These are phyloP conservation scores for Yponomeuta sedellus DNA, from an alignment of 2,888 invertebrate species.

Conservation along the genomic window DNA sequence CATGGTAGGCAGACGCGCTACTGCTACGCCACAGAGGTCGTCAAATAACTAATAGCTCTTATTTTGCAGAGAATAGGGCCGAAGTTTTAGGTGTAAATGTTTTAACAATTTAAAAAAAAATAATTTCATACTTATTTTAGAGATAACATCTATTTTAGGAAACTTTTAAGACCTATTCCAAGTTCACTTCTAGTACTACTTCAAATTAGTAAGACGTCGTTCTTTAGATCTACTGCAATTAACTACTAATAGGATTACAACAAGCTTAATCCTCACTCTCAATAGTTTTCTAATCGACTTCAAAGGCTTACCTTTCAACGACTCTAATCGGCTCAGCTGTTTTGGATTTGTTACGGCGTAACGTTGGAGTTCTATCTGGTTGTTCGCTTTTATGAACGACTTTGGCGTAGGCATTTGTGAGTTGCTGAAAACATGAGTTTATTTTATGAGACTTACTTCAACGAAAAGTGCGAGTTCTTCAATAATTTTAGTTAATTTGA, in stretches of 20 bases:
- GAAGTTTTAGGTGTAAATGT: no score
- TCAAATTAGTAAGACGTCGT: background rate
- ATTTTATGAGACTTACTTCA: background rate
- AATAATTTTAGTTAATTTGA: background rate
- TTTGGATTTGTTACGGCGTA: slow-evolving; percentile 69
- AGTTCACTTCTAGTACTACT: background rate
- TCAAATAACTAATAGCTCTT: no score
- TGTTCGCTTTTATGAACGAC: slow-evolving; percentile 93
- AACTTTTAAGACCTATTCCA: background rate
- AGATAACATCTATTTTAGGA: no score
- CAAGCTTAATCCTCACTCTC: background rate
- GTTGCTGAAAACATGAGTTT: slow-evolving; percentile 49
- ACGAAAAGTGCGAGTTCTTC: background rate
- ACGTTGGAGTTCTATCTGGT: slow-evolving; percentile 84
- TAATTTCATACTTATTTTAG: no score
- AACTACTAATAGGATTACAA: slow-evolving; percentile 72
- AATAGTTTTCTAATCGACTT: slow-evolving; percentile 6
- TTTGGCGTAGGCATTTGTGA: slow-evolving; percentile 87
- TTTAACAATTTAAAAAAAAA: no score
- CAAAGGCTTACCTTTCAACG: slow-evolving; percentile 61
- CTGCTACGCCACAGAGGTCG: no score
- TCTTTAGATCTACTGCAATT: slow-evolving; percentile 49
- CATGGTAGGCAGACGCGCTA: no score
- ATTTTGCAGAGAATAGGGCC: no score
- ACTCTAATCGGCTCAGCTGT: slow-evolving; percentile 78